These are phyloP conservation scores for Priocnemis perturbator DNA, from an alignment of 2,888 invertebrate species.

Conservation along the genomic window DNA sequence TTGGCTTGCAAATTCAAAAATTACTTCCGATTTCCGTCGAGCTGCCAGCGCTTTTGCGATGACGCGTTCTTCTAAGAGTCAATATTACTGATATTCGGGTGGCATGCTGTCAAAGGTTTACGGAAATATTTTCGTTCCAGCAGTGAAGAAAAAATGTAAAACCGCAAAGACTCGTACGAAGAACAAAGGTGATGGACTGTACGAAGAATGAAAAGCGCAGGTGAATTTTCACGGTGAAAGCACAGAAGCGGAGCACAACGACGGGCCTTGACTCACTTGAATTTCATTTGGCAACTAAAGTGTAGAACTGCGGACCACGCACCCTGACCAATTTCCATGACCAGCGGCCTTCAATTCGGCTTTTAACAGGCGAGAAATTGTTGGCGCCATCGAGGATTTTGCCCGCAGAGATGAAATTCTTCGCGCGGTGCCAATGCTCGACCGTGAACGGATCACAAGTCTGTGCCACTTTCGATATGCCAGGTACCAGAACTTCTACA, in stretches of 20 bases:
- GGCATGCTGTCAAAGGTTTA: too few relatives aligned
- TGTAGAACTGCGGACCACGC: constrained; percentile 30
- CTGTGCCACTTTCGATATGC: constrained; percentile 6
- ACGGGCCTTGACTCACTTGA: constrained; percentile 53
- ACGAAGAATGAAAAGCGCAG: too few relatives aligned
- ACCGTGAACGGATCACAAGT: constrained; percentile 1
- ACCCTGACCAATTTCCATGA: constrained; percentile 42
- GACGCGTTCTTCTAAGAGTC: too few relatives aligned
- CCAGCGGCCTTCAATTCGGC: constrained; percentile 40
- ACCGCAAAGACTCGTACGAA: too few relatives aligned
- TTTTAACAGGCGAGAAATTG: constrained; percentile 36
- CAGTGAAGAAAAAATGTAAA: too few relatives aligned
- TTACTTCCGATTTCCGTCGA: too few relatives aligned
- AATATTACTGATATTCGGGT: too few relatives aligned
- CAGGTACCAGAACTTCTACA: background rate
- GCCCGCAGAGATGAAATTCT: too few relatives aligned
- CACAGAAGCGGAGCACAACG: constrained; percentile 19
- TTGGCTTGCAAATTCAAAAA: too few relatives aligned
- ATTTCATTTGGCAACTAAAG: constrained; percentile 47
- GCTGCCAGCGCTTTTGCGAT: too few relatives aligned
- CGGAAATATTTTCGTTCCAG: too few relatives aligned
- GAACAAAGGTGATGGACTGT: too few relatives aligned
- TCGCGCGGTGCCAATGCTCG: background rate
- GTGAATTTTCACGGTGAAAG: constrained; percentile 28
- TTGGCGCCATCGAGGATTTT: constrained; percentile 5